Base-by-base conservation (phyloP, 1,140 invertebrate genomes). In the Orchesella cincta region DNA sequence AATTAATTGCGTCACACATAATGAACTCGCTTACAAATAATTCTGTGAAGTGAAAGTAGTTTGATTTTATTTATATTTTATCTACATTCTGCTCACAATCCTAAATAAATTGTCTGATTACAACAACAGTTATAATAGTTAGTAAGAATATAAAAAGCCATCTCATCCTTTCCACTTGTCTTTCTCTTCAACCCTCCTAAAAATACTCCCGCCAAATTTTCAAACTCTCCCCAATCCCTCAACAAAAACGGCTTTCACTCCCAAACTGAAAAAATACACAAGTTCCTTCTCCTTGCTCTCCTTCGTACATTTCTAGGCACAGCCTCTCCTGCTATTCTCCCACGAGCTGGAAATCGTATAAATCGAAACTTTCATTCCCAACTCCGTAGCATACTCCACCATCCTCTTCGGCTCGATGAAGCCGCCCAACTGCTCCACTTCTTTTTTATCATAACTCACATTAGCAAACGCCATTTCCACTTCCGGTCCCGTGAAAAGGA, bases 331-430 rank as follows among this genome's bases (percentile, higher is more conserved):
- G 52, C 35, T 34, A 1, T 62, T 46, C 73, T 82, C 81, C 20
- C 73, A 28, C 0, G 77, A 79, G 23, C 81, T 77, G 39, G 79
- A 71, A 26, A 82, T 81, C 2, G 81, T 81, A 33, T 57, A 82
- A 18, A 82, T 39, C 1, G 12, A 46, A 54, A 81, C 54, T 33
- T 73, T 72, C 26, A 82, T 75, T 23, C 78, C 80, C n/a, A 46
- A 28, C 28, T 62, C 28, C 71, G 81, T 79, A 26, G 73, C 78
- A n/a, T 35, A 52, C 28, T 31, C 26, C 20, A 75, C 57, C 29
- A 82, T 79, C n/a, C 67, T 31, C 5, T 64, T 20, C 3, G 77
- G n/a, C 0, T 73, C 77, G 18, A 79, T 73, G 54, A 82, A 82
- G 33, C 80, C 80, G 16, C 81, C 81, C 1, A 77, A 29, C 23